phyloP scores from a whole-genome alignment of 53 echinoderm and acorn worm species.

The Echinarachnius parma region DNA sequence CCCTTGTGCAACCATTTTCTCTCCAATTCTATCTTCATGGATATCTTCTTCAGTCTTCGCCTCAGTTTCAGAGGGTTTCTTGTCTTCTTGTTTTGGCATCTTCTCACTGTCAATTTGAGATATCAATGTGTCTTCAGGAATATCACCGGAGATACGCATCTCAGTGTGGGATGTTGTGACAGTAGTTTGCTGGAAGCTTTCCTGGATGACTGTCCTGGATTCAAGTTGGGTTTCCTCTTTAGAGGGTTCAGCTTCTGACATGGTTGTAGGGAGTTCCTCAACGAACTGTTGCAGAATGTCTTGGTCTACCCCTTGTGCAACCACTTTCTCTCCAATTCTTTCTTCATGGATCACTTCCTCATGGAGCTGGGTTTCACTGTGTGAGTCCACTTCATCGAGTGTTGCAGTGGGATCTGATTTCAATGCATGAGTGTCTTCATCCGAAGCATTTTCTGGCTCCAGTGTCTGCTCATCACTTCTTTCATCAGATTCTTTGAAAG shows the following conservation, averaged over 20 bases:
- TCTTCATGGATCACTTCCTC: conserved; percentile 28
- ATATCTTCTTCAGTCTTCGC: background rate
- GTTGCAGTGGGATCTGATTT: too few relatives aligned
- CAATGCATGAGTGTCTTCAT: too few relatives aligned
- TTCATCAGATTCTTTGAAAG: too few relatives aligned
- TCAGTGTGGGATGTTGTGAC: conserved; percentile 1
- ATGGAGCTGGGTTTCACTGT: conserved; percentile 30
- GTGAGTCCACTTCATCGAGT: too few relatives aligned
- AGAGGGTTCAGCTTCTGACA: too few relatives aligned
- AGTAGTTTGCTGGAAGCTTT: background rate
- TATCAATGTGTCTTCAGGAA: too few relatives aligned
- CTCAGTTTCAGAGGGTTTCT: background rate
- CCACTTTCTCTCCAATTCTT: background rate
- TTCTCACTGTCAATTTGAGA: too few relatives aligned
- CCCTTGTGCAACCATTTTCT: conserved; percentile 4
- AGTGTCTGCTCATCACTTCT: too few relatives aligned
- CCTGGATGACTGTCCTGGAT: background rate
- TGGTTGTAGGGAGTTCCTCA: too few relatives aligned
- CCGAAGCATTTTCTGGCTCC: too few relatives aligned
- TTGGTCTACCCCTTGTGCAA: background rate
- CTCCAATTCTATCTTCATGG: conserved; percentile 3
- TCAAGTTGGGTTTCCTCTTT: background rate
- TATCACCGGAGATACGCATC: too few relatives aligned
- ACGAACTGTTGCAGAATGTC: background rate
- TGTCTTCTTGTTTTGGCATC: too few relatives aligned